Conservation (phyloP, 2,797 vertebrate genomes). For the Melanotaenia trifasciata region DNA sequence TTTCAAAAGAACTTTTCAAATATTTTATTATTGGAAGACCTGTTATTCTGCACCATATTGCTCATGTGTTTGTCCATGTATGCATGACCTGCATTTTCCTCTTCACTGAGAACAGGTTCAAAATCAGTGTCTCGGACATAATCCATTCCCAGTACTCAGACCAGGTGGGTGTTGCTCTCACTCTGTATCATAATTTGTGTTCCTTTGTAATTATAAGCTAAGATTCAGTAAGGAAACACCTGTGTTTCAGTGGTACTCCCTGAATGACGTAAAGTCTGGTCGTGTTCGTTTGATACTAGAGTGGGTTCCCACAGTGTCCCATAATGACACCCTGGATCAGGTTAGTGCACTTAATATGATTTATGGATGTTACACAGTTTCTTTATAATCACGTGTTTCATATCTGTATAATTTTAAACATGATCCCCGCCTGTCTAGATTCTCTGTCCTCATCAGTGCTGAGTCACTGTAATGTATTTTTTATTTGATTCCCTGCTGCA, state of each 20-base stretch:
- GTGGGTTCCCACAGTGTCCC: conserved; percentile 80
- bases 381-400: not conserved
- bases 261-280: conserved; percentile 89
- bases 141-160: conserved; percentile 75
- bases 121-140: conserved; percentile 82
- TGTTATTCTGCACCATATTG: not conserved
- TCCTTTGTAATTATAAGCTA: conserved; percentile 2
- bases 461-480: conserved; percentile 51
- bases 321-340: conserved; percentile 81
- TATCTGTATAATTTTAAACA: not conserved
- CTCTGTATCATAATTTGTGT: not conserved
- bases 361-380: not conserved
- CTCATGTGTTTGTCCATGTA: not conserved
- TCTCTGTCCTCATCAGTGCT: conserved; percentile 16
- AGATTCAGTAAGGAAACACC: not conserved
- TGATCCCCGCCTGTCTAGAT: not conserved
- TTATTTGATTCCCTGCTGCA: conserved; percentile 61
- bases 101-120: conserved; percentile 75
- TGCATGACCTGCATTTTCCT: not conserved
- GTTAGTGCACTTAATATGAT: conserved; percentile 63
- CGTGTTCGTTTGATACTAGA: conserved; percentile 88
- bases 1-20: not conserved
- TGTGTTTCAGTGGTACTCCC: conserved; percentile 86
- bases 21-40: not conserved
- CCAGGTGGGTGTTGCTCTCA: conserved; percentile 49